These are phyloP conservation scores for Dendrocopos noguchii DNA, from an alignment of 2,113 vertebrate species.

Conservation along the genomic window DNA sequence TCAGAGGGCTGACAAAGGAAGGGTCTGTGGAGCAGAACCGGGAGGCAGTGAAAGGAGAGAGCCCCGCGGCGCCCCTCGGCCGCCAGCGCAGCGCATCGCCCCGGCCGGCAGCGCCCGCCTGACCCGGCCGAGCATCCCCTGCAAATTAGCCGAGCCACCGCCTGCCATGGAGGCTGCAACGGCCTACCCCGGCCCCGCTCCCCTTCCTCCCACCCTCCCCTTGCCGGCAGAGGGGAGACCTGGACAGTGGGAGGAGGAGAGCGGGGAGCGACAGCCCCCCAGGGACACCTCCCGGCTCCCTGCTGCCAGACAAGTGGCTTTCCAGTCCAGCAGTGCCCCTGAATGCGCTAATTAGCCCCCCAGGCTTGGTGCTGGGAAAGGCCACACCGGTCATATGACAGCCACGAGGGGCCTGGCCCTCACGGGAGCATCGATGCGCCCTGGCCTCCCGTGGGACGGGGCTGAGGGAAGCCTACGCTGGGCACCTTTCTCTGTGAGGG, in stretches of 20 bases:
- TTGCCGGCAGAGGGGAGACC: not conserved
- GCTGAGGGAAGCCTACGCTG: not conserved
- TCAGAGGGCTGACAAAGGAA: constrained; percentile 81
- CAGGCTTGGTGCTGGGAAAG: not conserved
- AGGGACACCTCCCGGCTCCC: constrained; percentile 72
- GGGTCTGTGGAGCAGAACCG: constrained; percentile 82
- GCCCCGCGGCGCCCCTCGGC: constrained; percentile 60
- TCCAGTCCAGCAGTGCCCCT: constrained; percentile 84
- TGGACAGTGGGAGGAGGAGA: not conserved
- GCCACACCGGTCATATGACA: constrained; percentile 53
- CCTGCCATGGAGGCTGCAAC: not conserved
- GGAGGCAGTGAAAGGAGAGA: constrained; percentile 76
- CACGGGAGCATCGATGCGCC: not conserved
- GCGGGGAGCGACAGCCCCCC: not conserved
- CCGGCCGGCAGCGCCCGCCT: constrained; percentile 33
- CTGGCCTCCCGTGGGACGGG: not conserved
- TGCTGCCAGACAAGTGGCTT: constrained; percentile 79
- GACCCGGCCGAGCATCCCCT: not conserved
- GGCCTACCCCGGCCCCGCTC: not conserved
- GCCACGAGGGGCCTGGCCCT: constrained; percentile 17
- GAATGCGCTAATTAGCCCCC: constrained; percentile 86
- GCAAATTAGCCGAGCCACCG: not conserved
- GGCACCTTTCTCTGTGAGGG: too few species aligned
- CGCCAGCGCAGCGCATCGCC: constrained; percentile 15
- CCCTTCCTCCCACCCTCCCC: not conserved